These are phyloP conservation scores for Drosophila monieri DNA, from an alignment of 2,888 invertebrate species.

Conservation along the genomic window DNA sequence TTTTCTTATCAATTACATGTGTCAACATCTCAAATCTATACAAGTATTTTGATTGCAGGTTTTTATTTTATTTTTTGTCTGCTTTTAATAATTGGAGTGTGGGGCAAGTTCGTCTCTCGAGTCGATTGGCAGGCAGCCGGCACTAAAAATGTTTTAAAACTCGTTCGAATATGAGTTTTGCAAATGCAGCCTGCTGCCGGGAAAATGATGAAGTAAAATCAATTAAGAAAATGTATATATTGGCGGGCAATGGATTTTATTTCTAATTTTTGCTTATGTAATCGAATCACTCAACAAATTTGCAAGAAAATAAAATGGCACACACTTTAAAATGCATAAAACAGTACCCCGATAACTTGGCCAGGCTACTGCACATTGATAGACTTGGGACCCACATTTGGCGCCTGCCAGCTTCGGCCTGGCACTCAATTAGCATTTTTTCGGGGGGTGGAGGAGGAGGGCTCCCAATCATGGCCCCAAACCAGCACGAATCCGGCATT, in stretches of 20 bases:
- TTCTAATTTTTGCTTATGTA: slow-evolving; percentile 50
- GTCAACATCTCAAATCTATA: slow-evolving; percentile 8
- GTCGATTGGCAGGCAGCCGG: slow-evolving; percentile 1
- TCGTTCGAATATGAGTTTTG: slow-evolving; percentile 7
- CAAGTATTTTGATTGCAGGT: slow-evolving; percentile 28
- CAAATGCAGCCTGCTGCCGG: slow-evolving; percentile 10
- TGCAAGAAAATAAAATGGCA: slow-evolving; percentile 64
- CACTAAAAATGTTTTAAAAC: slow-evolving; percentile 12
- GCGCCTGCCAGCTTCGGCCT: slow-evolving; percentile 52
- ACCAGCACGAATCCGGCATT: slow-evolving; percentile 56
- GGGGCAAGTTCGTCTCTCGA: slow-evolving; percentile 17
- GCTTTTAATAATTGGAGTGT: slow-evolving; percentile 2
- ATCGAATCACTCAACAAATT: slow-evolving; percentile 67
- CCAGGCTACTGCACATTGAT: slow-evolving; percentile 51
- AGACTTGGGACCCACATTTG: slow-evolving; percentile 53
- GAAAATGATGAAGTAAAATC: slow-evolving; percentile 15
- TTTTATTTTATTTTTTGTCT: slow-evolving; percentile 6
- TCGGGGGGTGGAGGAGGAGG: slow-evolving; percentile 12
- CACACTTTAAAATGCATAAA: slow-evolving; percentile 49
- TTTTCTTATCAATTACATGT: slow-evolving; percentile 23
- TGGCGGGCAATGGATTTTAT: slow-evolving; percentile 8
- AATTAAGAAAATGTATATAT: slow-evolving; percentile 7
- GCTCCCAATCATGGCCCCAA: slow-evolving; percentile 47
- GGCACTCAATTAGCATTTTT: slow-evolving; percentile 68
- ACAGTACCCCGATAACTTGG: slow-evolving; percentile 1